These are phyloP conservation scores for Tragelaphus imberbis DNA, from an alignment of 2,113 vertebrate species.

Conservation along the genomic window DNA sequence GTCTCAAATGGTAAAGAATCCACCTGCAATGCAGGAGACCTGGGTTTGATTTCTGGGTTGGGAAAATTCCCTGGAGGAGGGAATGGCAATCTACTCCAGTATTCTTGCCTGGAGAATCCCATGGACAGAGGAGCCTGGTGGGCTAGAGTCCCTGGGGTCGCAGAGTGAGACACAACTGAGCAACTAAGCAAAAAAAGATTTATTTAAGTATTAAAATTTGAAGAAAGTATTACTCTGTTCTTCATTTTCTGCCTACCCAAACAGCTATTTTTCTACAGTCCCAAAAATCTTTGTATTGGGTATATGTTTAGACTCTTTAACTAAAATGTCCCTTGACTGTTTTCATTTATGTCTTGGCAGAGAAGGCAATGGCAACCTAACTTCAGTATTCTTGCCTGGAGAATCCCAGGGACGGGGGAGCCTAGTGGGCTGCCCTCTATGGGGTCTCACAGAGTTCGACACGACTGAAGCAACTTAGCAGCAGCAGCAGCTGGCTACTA, in stretches of 20 bases:
- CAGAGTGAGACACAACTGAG: neutral
- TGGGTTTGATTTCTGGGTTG: neutral
- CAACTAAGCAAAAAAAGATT: neutral
- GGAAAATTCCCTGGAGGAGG: neutral
- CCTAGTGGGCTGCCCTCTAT: neutral
- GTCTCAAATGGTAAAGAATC: neutral
- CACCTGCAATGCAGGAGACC: neutral
- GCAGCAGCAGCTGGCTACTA: neutral
- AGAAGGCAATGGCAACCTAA: neutral
- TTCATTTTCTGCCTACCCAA: neutral
- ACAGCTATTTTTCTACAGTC: neutral
- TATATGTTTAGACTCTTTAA: neutral
- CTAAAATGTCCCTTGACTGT: neutral
- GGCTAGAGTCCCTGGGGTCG: neutral
- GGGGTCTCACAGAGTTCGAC: neutral
- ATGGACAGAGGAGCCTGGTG: neutral
- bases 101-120: neutral
- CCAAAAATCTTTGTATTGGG: neutral
- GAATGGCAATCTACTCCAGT: neutral
- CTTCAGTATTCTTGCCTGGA: neutral
- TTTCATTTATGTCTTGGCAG: neutral
- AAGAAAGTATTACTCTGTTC: neutral
- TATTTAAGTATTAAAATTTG: neutral
- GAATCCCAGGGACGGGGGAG: neutral
- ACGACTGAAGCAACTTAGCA: neutral